Evolutionary conservation across 2,797 vertebrate species (phyloP), one percentile per base, ranked within the genome.

Genomic region (Helarctos malayanus): DNA sequence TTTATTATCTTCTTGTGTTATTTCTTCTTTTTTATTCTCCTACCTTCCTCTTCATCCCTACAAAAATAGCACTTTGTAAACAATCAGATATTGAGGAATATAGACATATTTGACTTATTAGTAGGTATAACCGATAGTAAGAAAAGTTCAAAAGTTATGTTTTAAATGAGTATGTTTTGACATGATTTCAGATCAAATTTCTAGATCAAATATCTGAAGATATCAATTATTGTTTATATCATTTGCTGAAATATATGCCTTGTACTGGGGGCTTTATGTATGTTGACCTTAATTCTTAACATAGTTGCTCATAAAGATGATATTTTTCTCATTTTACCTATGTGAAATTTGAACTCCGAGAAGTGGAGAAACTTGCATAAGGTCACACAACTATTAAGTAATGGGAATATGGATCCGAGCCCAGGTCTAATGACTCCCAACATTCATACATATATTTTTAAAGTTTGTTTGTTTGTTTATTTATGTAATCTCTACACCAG

Each of bases 211-310:
- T 73, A 38, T 41, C 29, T 94, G 52, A 82, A 78, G 19, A 68
- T 83, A 69, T 3, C 84, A 89, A 41, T 21, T 38, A 6, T 87
- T 41, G 16, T 94, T 94, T 81, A 21, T 91, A 71, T 93, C 12
- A 88, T 65, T 85, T 91, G 29, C 32, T 86, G 29, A 95, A 95
- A 85, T 96, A 56, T 5, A 14, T 95, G 69, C 41, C 45, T 91
- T 89, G 14, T 80, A 14, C n/a, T 87, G 41, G n/a, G 19, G 23
- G 14, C 32, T 86, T 91, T 82, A 54, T 89, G 9, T 85, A n/a
- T 57, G 54, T 86, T 92, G 89, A 82, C 56, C 78, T 35, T 94
- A 95, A 75, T 59, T 92, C 19, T 89, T 95, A 96, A 97, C 86
- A 82, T 68, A 85, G 65, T 87, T 75, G 80, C 27, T 80, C 52